These are phyloP conservation scores for Apodemia duryi DNA, from an alignment of 2,888 invertebrate species.

Conservation along the genomic window DNA sequence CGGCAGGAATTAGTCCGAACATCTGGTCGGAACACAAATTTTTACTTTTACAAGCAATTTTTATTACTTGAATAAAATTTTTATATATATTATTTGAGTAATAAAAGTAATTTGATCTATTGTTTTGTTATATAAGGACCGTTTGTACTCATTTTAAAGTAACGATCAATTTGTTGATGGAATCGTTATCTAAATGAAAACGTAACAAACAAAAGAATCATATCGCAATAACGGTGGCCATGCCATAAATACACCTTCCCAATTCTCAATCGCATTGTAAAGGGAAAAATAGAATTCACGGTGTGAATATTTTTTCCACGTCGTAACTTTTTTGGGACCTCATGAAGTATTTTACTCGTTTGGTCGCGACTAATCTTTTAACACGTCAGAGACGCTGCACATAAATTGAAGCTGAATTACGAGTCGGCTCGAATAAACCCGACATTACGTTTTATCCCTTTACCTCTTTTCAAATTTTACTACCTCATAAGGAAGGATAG, in stretches of 20 bases:
- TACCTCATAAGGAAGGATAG: conserved; percentile 35
- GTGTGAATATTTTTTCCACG: conserved; percentile 3
- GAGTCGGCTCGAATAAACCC: conserved; percentile 50
- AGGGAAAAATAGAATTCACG: conserved; percentile 6
- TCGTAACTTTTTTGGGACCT: conserved; percentile 15
- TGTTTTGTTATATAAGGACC: too few relatives aligned
- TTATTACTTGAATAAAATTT: too few relatives aligned
- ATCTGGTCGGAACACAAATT: too few relatives aligned
- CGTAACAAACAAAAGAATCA: conserved; percentile 1
- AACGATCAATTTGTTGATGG: neutral
- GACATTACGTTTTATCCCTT: conserved; percentile 52
- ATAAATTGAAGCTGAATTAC: conserved; percentile 69
- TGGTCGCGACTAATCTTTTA: conserved; percentile 67
- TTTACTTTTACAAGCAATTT: too few relatives aligned
- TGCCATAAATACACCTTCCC: neutral
- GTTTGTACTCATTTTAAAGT: too few relatives aligned
- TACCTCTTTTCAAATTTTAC: conserved; percentile 55
- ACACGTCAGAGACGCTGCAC: conserved; percentile 71
- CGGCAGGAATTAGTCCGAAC: too few relatives aligned
- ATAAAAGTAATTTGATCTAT: too few relatives aligned
- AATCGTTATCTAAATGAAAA: conserved; percentile 4
- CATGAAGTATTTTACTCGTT: conserved; percentile 32
- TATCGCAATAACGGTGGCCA: conserved; percentile 2
- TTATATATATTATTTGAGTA: too few relatives aligned
- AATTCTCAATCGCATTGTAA: conserved; percentile 7